These are phyloP conservation scores for Temnothorax nylanderi DNA, from an alignment of 1,140 invertebrate species.

Conservation along the genomic window DNA sequence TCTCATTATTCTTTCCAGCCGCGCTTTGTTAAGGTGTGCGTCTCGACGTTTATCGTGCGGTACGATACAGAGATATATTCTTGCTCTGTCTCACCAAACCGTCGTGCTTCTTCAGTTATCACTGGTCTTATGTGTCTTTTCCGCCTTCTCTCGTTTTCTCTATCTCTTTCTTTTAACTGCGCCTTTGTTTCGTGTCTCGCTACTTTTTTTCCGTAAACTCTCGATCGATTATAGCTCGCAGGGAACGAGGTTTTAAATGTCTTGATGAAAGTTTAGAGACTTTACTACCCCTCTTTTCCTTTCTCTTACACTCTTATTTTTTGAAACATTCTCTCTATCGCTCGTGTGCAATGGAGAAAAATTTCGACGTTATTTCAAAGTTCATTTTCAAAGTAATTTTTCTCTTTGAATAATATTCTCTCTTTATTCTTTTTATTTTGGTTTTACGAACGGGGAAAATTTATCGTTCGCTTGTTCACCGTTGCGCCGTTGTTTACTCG, in stretches of 20 bases:
- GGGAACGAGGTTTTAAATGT: slow-evolving; percentile 33
- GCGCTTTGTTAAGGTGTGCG: slow-evolving; percentile 69
- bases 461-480: slow-evolving; percentile 49
- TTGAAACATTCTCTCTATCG: neutral
- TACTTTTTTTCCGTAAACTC: slow-evolving; percentile 21
- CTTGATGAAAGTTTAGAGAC: neutral
- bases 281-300: neutral
- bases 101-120: slow-evolving; percentile 50
- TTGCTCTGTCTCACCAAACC: slow-evolving; percentile 59
- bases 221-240: slow-evolving; percentile 21
- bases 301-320: neutral
- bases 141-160: slow-evolving; percentile 28
- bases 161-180: neutral
- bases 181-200: neutral
- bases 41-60: slow-evolving; percentile 34
- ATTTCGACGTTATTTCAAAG: neutral
- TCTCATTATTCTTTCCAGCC: slow-evolving; percentile 58
- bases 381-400: slow-evolving; percentile 12
- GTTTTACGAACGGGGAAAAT: slow-evolving; percentile 1
- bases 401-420: slow-evolving; percentile 17
- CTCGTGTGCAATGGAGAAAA: neutral
- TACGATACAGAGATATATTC: slow-evolving; percentile 30
- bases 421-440: slow-evolving; percentile 27
- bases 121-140: slow-evolving; percentile 59
- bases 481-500: slow-evolving; percentile 40